Conservation (phyloP, 2,113 vertebrate species). For the Opisthocomus hoazin region DNA sequence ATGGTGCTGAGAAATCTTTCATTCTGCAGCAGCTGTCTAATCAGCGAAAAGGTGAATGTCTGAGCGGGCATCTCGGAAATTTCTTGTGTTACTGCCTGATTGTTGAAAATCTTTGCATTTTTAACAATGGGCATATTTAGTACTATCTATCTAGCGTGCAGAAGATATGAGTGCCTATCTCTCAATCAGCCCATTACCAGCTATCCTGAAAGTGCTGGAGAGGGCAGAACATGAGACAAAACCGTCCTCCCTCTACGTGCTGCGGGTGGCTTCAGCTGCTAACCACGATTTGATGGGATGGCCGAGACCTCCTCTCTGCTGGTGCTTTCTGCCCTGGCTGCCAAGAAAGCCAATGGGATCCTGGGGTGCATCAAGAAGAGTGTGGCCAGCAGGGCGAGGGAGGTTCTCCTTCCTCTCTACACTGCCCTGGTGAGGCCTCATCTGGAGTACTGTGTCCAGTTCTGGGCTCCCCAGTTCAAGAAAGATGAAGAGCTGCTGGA, state of each 20-base stretch:
- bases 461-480: too few relatives aligned
- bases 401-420: too few relatives aligned
- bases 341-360: too few relatives aligned
- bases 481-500: too few relatives aligned
- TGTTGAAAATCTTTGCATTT: neutral
- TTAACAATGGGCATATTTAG: neutral
- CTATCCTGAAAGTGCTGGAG: neutral
- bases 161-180: neutral
- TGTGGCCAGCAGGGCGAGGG: too few relatives aligned
- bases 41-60: neutral
- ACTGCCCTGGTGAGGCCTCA: too few relatives aligned
- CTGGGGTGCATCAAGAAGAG: too few relatives aligned
- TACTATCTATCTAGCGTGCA: neutral
- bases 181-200: neutral
- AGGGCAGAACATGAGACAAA: neutral
- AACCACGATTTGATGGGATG: accelerated
- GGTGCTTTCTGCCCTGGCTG: neutral
- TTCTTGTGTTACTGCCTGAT: neutral
- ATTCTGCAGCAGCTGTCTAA: neutral
- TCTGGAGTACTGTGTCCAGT: too few relatives aligned
- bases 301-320: neutral
- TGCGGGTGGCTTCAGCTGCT: accelerated
- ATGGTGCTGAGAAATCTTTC: neutral
- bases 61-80: accelerated
- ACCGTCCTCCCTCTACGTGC: neutral